Base-by-base conservation (phyloP, 2,888 invertebrate genomes). In the Geotrupes spiniger region DNA sequence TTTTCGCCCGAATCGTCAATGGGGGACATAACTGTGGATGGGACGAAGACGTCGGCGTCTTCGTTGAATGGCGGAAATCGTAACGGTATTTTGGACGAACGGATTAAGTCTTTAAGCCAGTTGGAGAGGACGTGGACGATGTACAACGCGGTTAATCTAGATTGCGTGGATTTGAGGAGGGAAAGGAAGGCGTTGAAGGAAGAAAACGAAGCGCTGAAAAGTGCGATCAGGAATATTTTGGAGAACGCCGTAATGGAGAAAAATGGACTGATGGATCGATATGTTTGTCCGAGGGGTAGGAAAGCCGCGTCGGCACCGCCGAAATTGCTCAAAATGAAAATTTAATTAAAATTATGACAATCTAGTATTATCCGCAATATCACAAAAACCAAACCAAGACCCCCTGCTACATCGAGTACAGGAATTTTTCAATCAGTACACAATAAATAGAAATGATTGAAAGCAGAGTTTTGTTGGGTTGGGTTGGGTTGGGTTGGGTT, bases 61-160 rank as follows among this genome's bases (percentile, higher is more conserved):
- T n/a, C n/a, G n/a, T n/a, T n/a, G n/a, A n/a, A n/a, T n/a, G n/a
- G n/a, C n/a, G n/a, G n/a, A n/a, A n/a, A n/a, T n/a, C n/a, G n/a
- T n/a, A n/a, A n/a, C n/a, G 12, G n/a, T 12, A 33, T 33, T 11
- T 26, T 45, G 14, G 49, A 62, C 54, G 17, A 58, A 26, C 60
- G 59, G 40, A 61, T 63, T 26, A 63, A 63, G 2, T 53, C 52
- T 1, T 37, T 49, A 21, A 14, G 28, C 26, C 17, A 65, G 41
- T 47, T 80, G 62, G 77, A 78, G 47, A 72, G 74, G 50, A 77
- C 80, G 62, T 80, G 80, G 80, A 68, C 71, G 58, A 63, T 73
- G 5, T 77, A 71, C 61, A 80, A 77, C 61, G 75, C 76, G 57
- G 77, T 74, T 0, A 60, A 74, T 33, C 55, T 72, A 2, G 68